Evolutionary conservation across 2,888 invertebrate genomes (phyloP), one percentile per base, ranked within the genome.

Genomic region (Priocnemis perturbator): DNA sequence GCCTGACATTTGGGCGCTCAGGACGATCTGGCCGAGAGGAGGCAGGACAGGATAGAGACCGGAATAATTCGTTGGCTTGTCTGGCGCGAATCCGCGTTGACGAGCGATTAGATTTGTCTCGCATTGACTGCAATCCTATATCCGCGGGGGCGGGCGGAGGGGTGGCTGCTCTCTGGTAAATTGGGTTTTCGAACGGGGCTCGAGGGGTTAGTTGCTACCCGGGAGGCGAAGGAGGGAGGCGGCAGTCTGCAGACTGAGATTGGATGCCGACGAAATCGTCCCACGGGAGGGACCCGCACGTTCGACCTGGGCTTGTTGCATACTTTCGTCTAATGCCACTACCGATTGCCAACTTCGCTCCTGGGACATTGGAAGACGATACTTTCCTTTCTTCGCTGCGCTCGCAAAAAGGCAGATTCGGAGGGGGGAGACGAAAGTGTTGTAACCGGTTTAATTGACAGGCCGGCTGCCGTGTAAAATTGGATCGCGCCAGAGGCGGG

Each of bases 211-310:
- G 19, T 72, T 71, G 73, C 61, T 60, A 67, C 64, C 15, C 66
- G 67, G 17, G 57, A 56, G 5, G 59, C 30, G 44, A 20, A 20
- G 73, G 68, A 76, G 62, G 72, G 72, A 73, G 59, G 61, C 70
- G 60, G 71, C 69, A 66, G 65, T 62, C 75, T 73, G 73, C 67
- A 64, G 73, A 62, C 76, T 61, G 74, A 81, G 83, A 85, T 85
- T 85, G 85, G 84, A 85, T 84, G 78, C 79, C 84, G 79, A 79
- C 81, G 83, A 78, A 85, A 85, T 83, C 72, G 78, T 83, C 83
- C 74, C 83, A 47, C 57, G 83, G 78, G 82, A 74, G 67, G 47
- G 7, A 70, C 62, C 66, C 56, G 64, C 67, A 58, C 21, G 60
- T 68, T 66, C 69, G 68, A 61, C 66, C 58, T 69, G 57, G 60